phyloP scores from a whole-genome alignment of 2,797 vertebrate species.

The Sebastes hubbsi region DNA sequence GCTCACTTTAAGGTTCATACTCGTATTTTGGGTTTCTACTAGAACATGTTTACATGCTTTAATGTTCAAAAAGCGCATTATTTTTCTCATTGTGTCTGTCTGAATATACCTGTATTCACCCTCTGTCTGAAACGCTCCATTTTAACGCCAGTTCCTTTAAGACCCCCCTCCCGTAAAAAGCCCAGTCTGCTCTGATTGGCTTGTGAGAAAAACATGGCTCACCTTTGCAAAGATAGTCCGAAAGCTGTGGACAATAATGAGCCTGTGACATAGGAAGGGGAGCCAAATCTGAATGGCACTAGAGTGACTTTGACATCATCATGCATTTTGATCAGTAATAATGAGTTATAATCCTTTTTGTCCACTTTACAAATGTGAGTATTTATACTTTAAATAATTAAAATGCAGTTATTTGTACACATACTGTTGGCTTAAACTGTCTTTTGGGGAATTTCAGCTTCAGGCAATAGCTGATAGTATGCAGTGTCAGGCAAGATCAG shows the following conservation, averaged over 20 bases:
- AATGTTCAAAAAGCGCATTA: neutral
- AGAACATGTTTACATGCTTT: neutral
- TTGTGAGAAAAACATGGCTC: neutral
- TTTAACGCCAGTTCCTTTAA: no score
- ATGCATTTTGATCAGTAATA: neutral
- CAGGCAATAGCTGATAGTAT: neutral
- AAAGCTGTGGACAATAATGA: neutral
- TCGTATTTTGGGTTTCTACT: neutral
- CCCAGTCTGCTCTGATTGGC: neutral
- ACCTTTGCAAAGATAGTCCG: neutral
- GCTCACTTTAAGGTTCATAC: neutral
- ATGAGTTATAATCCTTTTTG: neutral
- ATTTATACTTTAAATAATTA: neutral
- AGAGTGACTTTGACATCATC: neutral
- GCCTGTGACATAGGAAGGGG: neutral
- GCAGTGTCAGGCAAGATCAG: constrained; percentile 31
- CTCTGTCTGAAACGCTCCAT: neutral
- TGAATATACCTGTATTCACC: neutral
- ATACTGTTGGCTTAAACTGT: neutral
- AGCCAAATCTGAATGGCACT: neutral
- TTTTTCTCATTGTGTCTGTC: neutral
- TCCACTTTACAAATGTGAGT: neutral
- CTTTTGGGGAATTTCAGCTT: neutral
- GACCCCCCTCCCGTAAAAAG: neutral
- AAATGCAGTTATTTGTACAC: neutral